Evolutionary conservation across 2,113 vertebrate genomes (phyloP), one percentile per base, ranked within the genome.

Genomic region (Conger conger): DNA sequence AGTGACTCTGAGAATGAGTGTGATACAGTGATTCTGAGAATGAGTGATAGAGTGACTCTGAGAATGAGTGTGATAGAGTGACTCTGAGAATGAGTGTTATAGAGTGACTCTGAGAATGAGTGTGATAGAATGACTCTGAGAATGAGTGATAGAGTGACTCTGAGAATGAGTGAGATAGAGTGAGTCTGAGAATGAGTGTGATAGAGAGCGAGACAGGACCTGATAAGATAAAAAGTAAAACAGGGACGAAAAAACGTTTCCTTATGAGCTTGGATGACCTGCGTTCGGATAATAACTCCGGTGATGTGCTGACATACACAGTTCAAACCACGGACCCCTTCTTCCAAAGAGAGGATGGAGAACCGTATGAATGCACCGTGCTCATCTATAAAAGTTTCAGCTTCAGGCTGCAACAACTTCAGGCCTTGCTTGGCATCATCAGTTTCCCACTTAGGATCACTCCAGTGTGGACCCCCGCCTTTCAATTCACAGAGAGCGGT

Each of bases 401-500:
- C 54, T 6, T 68, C n/a, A 36, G 8, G 8, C 23, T 33, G 20
- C 37, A 33, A 17, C n/a, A 15, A 50, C 50, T 3, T 13, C 27
- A 11, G 27, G 11, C 23, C 1, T 15, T n/a, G 13, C 8, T 16
- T 37, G 1, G 1, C 53, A 9, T 13, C 13, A 20, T 1, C 50
- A 0, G 57, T 36, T 54, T 80, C 37, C 78, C 50, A 84, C 36
- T 42, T 0, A 57, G 2, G 78, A 36, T 38, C 57, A 20, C n/a
- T 84, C 83, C 76, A 84, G 35, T 40, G 50, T 37, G 76, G 13
- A 2, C 54, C 37, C 53, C 9, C 17, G 6, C 78, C 83, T 60
- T 76, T 80, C 83, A 84, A 36, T 38, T 80, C 78, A 60, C 83
- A 84, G 2, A 84, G 78, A 9, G 68, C 1, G 8, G 50, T 35